phyloP scores from a whole-genome alignment of 2,113 vertebrate genomes.

The Callaeas wilsoni region DNA sequence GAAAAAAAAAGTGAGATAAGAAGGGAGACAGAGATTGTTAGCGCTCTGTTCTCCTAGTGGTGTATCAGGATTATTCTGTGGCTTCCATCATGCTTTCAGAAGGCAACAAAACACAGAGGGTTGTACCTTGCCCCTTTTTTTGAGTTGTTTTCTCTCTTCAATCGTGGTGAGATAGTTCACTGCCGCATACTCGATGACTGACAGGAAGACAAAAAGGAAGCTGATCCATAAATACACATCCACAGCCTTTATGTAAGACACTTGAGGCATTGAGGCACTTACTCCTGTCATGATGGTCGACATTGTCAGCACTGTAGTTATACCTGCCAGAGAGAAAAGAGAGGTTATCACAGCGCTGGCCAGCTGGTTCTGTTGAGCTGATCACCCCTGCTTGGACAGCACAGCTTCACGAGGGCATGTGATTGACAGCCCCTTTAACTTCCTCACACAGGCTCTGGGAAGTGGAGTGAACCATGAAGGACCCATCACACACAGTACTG shows the following conservation, averaged over 20 bases:
- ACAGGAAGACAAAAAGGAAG: slow-evolving; percentile 91
- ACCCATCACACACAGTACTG: not conserved
- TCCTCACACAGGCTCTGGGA: not conserved
- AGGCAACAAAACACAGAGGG: not conserved
- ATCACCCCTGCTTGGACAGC: not conserved
- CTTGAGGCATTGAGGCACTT: slow-evolving; percentile 90
- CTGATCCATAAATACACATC: slow-evolving; percentile 91
- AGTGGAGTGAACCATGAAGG: not conserved
- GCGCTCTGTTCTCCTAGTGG: not conserved
- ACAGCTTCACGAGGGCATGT: not conserved
- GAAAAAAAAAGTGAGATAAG: not conserved
- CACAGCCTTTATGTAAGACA: slow-evolving; percentile 91
- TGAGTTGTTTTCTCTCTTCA: slow-evolving; percentile 74
- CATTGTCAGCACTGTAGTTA: slow-evolving; percentile 91
- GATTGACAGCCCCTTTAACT: not conserved
- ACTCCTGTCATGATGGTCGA: slow-evolving; percentile 88
- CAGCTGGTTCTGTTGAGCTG: not conserved
- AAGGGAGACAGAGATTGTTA: not conserved
- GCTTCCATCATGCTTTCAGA: not conserved
- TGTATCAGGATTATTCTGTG: not conserved
- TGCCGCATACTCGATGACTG: slow-evolving; percentile 87
- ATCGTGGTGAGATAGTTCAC: slow-evolving; percentile 91
- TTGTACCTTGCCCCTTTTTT: slow-evolving; percentile 69
- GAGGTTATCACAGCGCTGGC: not conserved
- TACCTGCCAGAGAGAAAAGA: slow-evolving; percentile 72